Evolutionary conservation across 2,888 invertebrate species (phyloP).

Genomic region (Drymonia ruficornis): DNA sequence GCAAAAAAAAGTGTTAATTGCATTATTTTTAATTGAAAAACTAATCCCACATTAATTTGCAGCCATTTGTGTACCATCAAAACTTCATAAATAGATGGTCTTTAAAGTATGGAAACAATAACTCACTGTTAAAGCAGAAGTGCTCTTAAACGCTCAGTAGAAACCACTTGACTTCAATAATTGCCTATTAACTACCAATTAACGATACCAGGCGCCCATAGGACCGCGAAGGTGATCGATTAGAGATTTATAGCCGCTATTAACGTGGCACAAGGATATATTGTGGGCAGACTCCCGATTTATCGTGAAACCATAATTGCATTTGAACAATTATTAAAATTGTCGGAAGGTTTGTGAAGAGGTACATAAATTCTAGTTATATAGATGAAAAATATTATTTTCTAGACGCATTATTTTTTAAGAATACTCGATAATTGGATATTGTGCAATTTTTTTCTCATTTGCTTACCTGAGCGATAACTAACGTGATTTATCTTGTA

Average conservation of each 20-base stretch:
- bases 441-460: no score
- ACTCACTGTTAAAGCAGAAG: conserved; percentile 19
- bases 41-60: neutral
- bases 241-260: conserved; percentile 41
- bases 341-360: neutral
- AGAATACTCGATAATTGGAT: no score
- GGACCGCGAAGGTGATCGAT: conserved; percentile 39
- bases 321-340: neutral
- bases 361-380: no score
- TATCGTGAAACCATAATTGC: conserved; percentile 12
- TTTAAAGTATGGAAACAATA: conserved; percentile 13
- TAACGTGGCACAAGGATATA: conserved; percentile 25
- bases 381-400: no score
- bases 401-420: no score
- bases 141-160: conserved; percentile 14
- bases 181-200: conserved; percentile 51
- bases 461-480: no score
- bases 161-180: conserved; percentile 33
- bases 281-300: conserved; percentile 21
- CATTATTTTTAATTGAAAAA: neutral
- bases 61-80: neutral
- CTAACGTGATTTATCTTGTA: no score
- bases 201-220: conserved; percentile 49
- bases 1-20: no score
- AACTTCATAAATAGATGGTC: conserved; percentile 7